Conservation (phyloP, 2,113 vertebrate genomes). For the Chlorodrepanis virens region DNA sequence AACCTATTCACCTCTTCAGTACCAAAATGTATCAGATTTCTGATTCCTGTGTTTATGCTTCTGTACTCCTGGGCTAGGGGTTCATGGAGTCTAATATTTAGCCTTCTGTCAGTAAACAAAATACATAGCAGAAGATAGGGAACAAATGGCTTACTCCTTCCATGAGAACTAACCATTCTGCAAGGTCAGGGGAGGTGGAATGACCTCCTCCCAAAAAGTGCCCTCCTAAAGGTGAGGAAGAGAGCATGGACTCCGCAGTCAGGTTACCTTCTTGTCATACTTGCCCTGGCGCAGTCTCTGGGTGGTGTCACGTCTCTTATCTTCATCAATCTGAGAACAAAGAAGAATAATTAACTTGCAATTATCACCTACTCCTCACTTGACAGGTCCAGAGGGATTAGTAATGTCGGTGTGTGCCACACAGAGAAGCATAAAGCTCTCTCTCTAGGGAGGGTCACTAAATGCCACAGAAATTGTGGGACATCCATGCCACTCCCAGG, state of each 20-base stretch:
- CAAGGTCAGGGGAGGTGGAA: background rate
- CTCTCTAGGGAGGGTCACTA: background rate
- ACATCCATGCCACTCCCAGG: background rate
- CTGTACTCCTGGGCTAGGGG: background rate
- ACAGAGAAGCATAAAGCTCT: background rate
- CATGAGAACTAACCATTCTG: background rate
- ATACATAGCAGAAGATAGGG: background rate
- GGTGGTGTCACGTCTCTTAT: slow-evolving; percentile 83
- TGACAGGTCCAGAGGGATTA: background rate
- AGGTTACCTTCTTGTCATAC: slow-evolving; percentile 93
- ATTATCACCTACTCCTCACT: background rate
- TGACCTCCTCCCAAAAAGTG: background rate
- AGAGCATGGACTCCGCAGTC: background rate
- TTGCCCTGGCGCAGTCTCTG: slow-evolving; percentile 81
- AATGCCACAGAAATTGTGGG: background rate
- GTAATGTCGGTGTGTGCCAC: background rate
- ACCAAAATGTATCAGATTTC: background rate
- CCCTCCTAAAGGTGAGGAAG: background rate
- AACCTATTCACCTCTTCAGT: background rate
- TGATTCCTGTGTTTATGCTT: background rate
- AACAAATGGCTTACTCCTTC: background rate
- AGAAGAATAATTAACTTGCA: slow-evolving; percentile 43
- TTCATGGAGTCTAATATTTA: background rate
- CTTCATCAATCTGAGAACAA: slow-evolving; percentile 89
- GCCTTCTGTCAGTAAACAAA: background rate